Evolutionary conservation across 2,113 vertebrate genomes (phyloP), one percentile per base, ranked within the genome.

Genomic region (Crotalus helleri): DNA sequence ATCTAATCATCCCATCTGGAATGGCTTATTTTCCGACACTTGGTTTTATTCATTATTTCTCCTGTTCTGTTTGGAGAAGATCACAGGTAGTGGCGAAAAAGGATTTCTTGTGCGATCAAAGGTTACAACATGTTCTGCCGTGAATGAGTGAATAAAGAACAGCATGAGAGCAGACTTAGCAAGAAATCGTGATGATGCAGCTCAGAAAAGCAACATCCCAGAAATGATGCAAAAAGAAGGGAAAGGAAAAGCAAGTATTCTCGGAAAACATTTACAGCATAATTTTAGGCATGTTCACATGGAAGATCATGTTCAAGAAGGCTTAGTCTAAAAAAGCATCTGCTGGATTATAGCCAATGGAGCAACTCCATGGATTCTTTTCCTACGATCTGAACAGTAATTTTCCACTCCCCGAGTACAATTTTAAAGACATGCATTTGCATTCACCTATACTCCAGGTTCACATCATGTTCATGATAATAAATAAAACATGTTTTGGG

Each of bases 101-200:
- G 95, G 69, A 95, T 94, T 92, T 93, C 96, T 96, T 97, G 95
- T 96, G 96, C 95, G 96, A 94, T 96, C 95, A 96, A 95, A 93
- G 94, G 92, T 92, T 97, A 95, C 92, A 94, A 96, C 95, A 95
- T 88, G 88, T 96, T 96, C 96, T 97, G 96, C 91, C 92, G 94
- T 95, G 96, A 94, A 49, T 46, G 24, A 86, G 81, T 59, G 53
- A 91, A 61, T 89, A 89, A 89, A 89, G 23, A 58, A 58, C 88
- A 59, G 88, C 23, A 13, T 89, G 59, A 92, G 55, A 90, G 94
- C 57, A 91, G 33, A 86, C 86, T 58, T 91, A 86, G 39, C 91
- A 91, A 55, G 26, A 21, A 90, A 61, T 13, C 11, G 23, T 86
- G 69, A 90, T 81, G 87, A 64, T 64, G 89, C 87, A 89, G 15